Evolutionary conservation across 2,113 vertebrate species (phyloP), one percentile per base, ranked within the genome.

Genomic region (Xyrauchen texanus): DNA sequence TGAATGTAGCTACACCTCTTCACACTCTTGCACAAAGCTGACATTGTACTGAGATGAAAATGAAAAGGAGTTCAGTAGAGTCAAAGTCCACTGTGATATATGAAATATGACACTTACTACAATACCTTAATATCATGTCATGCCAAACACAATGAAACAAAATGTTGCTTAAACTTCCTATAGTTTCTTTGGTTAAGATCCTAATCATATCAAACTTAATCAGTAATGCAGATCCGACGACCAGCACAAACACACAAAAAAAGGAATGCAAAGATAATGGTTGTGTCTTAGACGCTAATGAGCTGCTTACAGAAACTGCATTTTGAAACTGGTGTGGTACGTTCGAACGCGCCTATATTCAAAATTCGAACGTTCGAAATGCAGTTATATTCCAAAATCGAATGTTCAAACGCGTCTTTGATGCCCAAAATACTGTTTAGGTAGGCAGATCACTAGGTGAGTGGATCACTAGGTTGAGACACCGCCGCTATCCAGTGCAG

Each of bases 21-120:
- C 73, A 76, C 62, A 64, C 60, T 64, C 61, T 76, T 55, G 3
- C 73, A 65, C 61, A 76, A 64, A 65, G 34, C 53, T 6, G 16
- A 65, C 61, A 53, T 65, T 65, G 49, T 65, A 49, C 11, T 64
- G 21, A 55, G 49, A 51, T 53, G 12, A 63, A 62, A n/a, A 64
- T 75, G 21, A 34, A 34, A 3, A 46, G 64, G 64, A 63, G n/a
- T n/a, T 4, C 45, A 21, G 51, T 57, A 5, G 4, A 55, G 4
- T 55, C 10, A 12, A 3, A 5, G 12, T 55, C 53, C 53, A 55
- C 6, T 49, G 53, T 9, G 8, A 52, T 52, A 34, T 34, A 34
- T 1, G 8, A 53, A 10, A 53, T 10, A 53, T 53, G 8, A 53
- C 51, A 53, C 9, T 53, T 53, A 7, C 44, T 16, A 57, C 9